These are phyloP conservation scores for Euplagia quadripunctaria DNA, from an alignment of 2,888 invertebrate genomes.

Conservation along the genomic window DNA sequence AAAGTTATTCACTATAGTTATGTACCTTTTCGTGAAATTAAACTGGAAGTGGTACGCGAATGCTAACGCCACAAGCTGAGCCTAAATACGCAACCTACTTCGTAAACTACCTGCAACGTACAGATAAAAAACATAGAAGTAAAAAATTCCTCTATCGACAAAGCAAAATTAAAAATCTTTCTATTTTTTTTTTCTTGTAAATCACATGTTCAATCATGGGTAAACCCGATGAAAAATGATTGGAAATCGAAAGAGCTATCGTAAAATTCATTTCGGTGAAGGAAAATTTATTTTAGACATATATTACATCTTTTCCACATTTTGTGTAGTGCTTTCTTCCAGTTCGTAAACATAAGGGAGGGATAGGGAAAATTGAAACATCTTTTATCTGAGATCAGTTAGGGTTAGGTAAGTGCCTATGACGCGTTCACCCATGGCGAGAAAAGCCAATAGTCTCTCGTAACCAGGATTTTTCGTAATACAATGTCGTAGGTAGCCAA, in stretches of 20 bases:
- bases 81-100: slow-evolving; percentile 26
- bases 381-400: slow-evolving; percentile 41
- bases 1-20: slow-evolving; percentile 47
- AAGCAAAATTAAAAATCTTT: not conserved
- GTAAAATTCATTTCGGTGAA: not conserved
- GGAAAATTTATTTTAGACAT: slow-evolving; percentile 4
- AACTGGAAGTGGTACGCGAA: slow-evolving; percentile 36
- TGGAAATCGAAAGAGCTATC: slow-evolving; percentile 4
- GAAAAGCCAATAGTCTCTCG: slow-evolving; percentile 34
- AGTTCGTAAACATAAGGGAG: slow-evolving; percentile 39
- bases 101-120: not conserved
- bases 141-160: not conserved
- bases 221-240: slow-evolving; percentile 3
- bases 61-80: slow-evolving; percentile 33
- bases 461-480: slow-evolving; percentile 30
- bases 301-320: slow-evolving; percentile 28
- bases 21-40: slow-evolving; percentile 48
- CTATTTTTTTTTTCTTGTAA: not conserved
- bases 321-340: slow-evolving; percentile 27
- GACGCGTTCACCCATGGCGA: slow-evolving; percentile 10
- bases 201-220: slow-evolving; percentile 2
- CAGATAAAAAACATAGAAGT: not conserved
- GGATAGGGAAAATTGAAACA: slow-evolving; percentile 38
- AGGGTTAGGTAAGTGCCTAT: slow-evolving; percentile 41
- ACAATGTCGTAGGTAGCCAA: slow-evolving; percentile 24